Percentiles rank a stretch among this genome's conserved stretches.
phyloP scores from a whole-genome alignment of 2,113 vertebrate genomes.

The Girardinichthys multiradiatus region DNA sequence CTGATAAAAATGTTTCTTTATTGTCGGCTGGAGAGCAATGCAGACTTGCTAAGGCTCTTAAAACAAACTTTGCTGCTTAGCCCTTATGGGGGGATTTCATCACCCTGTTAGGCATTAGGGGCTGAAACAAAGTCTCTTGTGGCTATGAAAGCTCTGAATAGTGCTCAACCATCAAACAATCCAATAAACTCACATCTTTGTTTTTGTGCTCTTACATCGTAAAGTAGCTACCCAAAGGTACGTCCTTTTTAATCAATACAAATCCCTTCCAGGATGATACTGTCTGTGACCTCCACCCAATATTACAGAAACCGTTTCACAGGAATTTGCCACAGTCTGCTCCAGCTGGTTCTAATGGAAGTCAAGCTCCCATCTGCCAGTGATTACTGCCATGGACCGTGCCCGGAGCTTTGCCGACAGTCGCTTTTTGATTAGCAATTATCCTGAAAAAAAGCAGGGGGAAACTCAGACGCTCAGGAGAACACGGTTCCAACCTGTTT shows the following conservation, averaged over 20 bases:
- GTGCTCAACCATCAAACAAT: constrained; percentile 33
- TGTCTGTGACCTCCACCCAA: constrained; percentile 60
- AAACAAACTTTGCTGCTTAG: constrained; percentile 47
- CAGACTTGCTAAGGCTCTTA: constrained; percentile 64
- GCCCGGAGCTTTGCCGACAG: constrained; percentile 57
- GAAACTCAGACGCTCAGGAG: constrained; percentile 55
- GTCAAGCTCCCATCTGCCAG: constrained; percentile 70
- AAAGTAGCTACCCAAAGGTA: constrained; percentile 19
- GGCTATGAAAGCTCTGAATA: constrained; percentile 2
- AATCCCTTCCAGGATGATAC: constrained; percentile 55
- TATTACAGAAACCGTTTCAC: constrained; percentile 58
- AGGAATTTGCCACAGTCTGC: constrained; percentile 46
- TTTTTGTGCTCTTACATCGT: constrained; percentile 8
- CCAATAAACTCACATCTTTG: constrained; percentile 17
- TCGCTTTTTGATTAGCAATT: constrained; percentile 80
- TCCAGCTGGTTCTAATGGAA: constrained; percentile 67
- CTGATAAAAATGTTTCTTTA: constrained; percentile 76
- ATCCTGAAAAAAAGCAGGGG: constrained; percentile 45
- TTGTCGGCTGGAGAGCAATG: constrained; percentile 60
- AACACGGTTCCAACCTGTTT: constrained; percentile 66
- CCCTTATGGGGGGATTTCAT: constrained; percentile 68
- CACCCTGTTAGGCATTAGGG: constrained; percentile 35
- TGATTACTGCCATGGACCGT: constrained; percentile 66
- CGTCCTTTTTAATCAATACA: constrained; percentile 11
- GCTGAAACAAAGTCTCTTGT: constrained; percentile 30